Evolutionary conservation across 1,140 invertebrate genomes (phyloP).

Genomic region (Battus philenor): DNA sequence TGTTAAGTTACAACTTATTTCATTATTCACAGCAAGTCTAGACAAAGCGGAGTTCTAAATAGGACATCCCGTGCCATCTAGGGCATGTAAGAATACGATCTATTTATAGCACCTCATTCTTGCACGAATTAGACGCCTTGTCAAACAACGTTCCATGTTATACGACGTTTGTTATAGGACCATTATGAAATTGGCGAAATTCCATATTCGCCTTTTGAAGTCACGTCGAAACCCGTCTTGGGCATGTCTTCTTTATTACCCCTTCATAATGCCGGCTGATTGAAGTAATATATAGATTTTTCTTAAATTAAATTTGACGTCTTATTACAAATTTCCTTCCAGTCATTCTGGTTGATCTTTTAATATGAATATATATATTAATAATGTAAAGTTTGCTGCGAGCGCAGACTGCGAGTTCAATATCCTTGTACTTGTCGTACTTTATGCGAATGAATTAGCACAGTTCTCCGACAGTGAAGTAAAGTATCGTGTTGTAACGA

Average conservation of each 20-base stretch:
- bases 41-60: slow-evolving; percentile 6
- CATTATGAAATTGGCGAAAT: slow-evolving; percentile 13
- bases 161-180: slow-evolving; percentile 5
- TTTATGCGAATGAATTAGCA: no score
- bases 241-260: neutral
- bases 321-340: no score
- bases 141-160: slow-evolving; percentile 5
- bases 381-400: no score
- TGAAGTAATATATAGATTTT: neutral
- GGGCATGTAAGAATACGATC: slow-evolving; percentile 2
- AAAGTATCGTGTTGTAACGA: no score
- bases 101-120: slow-evolving; percentile 8
- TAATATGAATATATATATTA: no score
- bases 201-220: slow-evolving; percentile 8
- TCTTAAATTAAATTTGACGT: no score
- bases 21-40: slow-evolving; percentile 11
- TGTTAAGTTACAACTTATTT: slow-evolving; percentile 7
- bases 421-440: no score
- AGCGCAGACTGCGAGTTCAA: no score
- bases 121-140: slow-evolving; percentile 10
- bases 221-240: neutral
- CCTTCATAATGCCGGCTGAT: neutral
- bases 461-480: no score
- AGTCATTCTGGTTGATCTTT: no score
- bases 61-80: slow-evolving; percentile 10